Percentiles rank a stretch among this genome's conserved stretches.
Evolutionary conservation across 2,797 vertebrate species (phyloP).

Genomic region (Poeciliopsis paucimaculata): DNA sequence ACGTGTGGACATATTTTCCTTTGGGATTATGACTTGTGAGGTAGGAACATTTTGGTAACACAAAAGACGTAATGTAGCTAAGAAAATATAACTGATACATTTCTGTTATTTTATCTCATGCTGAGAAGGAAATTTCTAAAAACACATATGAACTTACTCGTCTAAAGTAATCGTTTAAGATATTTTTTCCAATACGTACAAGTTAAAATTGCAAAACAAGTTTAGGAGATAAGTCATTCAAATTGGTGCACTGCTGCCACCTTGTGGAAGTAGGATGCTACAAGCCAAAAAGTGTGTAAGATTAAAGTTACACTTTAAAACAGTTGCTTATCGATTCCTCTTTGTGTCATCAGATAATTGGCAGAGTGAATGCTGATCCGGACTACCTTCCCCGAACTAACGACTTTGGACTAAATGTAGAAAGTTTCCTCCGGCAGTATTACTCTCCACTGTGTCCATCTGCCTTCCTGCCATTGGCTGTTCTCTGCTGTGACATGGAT

Average conservation of each 20-base stretch:
- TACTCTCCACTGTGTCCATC: conserved; percentile 85
- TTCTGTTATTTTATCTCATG: not conserved
- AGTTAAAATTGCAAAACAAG: not conserved
- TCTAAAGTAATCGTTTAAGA: not conserved
- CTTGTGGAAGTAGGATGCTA: not conserved
- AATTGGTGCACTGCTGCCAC: not conserved
- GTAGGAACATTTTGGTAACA: conserved; percentile 69
- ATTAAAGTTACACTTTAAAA: too few relatives aligned
- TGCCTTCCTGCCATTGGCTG: conserved; percentile 90
- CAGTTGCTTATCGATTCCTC: not conserved
- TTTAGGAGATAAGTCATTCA: not conserved
- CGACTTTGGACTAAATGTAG: conserved; percentile 91
- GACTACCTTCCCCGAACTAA: conserved; percentile 93
- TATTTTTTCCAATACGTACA: not conserved
- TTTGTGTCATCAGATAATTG: conserved; percentile 86
- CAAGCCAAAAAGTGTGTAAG: too few relatives aligned
- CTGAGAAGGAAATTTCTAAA: not conserved
- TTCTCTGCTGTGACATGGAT: conserved; percentile 92
- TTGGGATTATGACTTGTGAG: conserved; percentile 96
- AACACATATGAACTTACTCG: not conserved
- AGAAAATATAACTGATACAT: not conserved
- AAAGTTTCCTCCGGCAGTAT: conserved; percentile 89
- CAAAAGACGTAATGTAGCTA: not conserved
- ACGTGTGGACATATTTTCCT: conserved; percentile 96
- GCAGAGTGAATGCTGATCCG: conserved; percentile 93